Conservation (phyloP, 2,113 vertebrate species). For the Heloderma charlesbogerti region DNA sequence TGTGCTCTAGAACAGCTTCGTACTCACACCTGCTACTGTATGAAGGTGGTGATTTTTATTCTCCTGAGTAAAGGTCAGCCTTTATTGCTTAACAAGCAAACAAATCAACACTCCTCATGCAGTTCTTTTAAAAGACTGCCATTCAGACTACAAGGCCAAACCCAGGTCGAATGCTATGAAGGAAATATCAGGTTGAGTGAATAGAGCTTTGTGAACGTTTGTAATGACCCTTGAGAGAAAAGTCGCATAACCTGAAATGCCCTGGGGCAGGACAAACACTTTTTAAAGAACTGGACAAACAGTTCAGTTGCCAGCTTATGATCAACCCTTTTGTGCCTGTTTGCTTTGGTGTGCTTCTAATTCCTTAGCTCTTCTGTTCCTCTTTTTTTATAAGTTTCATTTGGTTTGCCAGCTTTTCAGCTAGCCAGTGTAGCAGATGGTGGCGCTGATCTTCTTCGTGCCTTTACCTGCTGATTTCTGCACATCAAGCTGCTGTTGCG, state of each 20-base stretch:
- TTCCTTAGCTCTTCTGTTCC: background rate
- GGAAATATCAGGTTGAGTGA: background rate
- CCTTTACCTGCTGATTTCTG: background rate
- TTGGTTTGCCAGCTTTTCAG: background rate
- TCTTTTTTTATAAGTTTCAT: no score
- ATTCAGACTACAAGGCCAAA: no score
- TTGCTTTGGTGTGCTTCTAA: background rate
- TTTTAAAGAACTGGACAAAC: background rate
- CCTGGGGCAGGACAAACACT: background rate
- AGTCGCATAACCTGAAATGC: background rate
- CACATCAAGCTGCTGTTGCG: background rate
- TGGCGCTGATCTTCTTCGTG: no score
- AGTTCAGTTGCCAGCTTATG: background rate
- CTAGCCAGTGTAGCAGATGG: background rate
- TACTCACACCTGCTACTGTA: background rate
- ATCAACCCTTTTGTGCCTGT: background rate
- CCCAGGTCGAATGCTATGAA: background rate
- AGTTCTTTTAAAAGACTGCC: background rate
- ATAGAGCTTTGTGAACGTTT: background rate
- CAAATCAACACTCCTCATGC: no score
- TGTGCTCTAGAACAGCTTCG: background rate
- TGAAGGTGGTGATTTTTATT: background rate
- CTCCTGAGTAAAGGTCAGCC: slow-evolving; percentile 20
- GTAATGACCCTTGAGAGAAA: background rate
- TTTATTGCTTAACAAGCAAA: background rate